Conservation (phyloP, 2,797 vertebrate genomes). For the Syngnathus rostellatus region DNA sequence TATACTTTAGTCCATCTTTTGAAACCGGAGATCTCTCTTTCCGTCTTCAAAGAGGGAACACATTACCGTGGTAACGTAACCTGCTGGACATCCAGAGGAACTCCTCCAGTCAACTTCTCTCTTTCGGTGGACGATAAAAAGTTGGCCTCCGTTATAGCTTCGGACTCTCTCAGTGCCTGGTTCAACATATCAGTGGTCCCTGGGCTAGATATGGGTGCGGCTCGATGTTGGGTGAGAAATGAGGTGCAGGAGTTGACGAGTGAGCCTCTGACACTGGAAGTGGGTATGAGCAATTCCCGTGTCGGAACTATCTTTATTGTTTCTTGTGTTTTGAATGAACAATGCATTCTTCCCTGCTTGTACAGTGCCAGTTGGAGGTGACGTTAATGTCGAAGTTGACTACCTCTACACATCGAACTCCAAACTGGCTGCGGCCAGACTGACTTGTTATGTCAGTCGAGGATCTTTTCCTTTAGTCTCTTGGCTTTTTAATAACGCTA, state of each 20-base stretch:
- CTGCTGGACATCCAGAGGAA: constrained; percentile 59
- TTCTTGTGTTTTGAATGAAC: background rate
- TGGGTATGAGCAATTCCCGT: constrained; percentile 53
- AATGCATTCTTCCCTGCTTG: background rate
- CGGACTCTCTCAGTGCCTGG: constrained; percentile 40
- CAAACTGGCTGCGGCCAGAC: constrained; percentile 28
- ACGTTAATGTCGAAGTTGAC: constrained; percentile 49
- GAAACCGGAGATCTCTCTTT: constrained; percentile 57
- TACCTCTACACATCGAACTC: constrained; percentile 54
- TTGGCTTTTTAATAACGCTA: constrained; percentile 59
- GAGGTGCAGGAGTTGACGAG: constrained; percentile 55
- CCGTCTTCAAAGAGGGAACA: constrained; percentile 40
- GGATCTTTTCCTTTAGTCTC: constrained; percentile 65
- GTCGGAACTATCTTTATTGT: background rate
- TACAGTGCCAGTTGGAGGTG: constrained; percentile 64
- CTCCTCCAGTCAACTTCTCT: constrained; percentile 53
- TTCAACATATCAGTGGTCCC: constrained; percentile 50
- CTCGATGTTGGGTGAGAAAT: constrained; percentile 48
- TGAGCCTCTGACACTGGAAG: constrained; percentile 53
- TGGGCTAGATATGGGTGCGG: constrained; percentile 48
- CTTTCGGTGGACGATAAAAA: constrained; percentile 43
- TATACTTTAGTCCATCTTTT: constrained; percentile 52
- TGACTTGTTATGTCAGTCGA: constrained; percentile 51
- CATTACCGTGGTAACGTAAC: constrained; percentile 54
- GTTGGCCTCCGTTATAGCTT: constrained; percentile 15